Evolutionary conservation across 1,140 invertebrate species (phyloP), one percentile per base, ranked within the genome.

Genomic region (Aleiodes sp.): DNA sequence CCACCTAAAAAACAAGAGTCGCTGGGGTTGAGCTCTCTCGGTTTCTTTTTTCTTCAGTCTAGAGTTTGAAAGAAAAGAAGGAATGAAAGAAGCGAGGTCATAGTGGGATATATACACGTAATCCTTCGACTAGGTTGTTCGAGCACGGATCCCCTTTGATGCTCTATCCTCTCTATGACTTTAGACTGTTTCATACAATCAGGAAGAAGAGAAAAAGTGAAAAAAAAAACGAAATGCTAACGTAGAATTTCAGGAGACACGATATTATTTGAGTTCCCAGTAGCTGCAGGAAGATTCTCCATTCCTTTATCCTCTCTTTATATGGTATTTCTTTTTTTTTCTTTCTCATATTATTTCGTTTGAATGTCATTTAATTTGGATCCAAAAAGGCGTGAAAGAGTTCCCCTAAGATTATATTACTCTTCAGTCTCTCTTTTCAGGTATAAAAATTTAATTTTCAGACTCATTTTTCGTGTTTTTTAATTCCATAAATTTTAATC

Each of bases 71-170:
- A 59, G 28, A 64, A 29, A 28, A 60, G 12, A 41, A 21, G 29
- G n/a, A 60, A 64, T 37, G 19, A 41, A 61, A 64, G 65, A 62
- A 46, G 46, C 65, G 65, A 74, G 62, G 70, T 70, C 65, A 65
- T 46, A n/a, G n/a, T 62, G 63, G 65, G 65, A 43, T 65, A 66
- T 56, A 35, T 61, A 41, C 21, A 57, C 41, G 60, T 74, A 74
- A 74, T 74, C 72, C 72, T 71, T 63, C 65, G 66, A 66, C 46
- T 62, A 46, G 10, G 66, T 69, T 71, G 61, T 41, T 46, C 43
- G 63, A 26, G 66, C 72, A 74, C 72, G 72, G 59, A 70, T 74
- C 59, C 59, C 66, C 71, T 68, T 68, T 61, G 33, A 70, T 60
- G 52, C 39, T 61, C 29, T 29, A 56, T 57, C 10, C 9, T 57